A percentile compares a stretch with the other conserved stretches of the same genome.
phyloP scores from a whole-genome alignment of 1,140 invertebrate species.

The Pristionchus pacificus region DNA sequence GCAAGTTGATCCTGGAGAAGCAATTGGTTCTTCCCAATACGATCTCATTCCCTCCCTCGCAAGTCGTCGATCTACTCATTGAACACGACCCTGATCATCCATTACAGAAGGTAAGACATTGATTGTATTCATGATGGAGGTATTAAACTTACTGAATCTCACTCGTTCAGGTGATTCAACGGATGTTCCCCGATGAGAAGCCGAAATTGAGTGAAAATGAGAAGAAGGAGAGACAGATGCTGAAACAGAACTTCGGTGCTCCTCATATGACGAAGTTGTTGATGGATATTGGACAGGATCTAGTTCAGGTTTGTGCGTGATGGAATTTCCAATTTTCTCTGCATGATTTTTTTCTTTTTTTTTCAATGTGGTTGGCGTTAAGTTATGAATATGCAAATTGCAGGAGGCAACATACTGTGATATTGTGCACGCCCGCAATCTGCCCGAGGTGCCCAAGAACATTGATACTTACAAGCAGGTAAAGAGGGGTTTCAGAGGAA shows the following conservation, averaged over 20 bases:
- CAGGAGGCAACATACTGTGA: constrained; percentile 54
- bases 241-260: constrained; percentile 41
- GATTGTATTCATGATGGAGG: background rate
- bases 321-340: no score
- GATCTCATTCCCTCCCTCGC: constrained; percentile 54
- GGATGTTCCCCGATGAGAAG: constrained; percentile 51
- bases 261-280: constrained; percentile 54
- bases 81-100: constrained; percentile 46
- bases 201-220: constrained; percentile 48
- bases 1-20: constrained; percentile 55
- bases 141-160: background rate
- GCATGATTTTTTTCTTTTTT: background rate
- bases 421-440: constrained; percentile 55
- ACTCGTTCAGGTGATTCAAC: constrained; percentile 33
- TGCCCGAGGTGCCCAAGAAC: constrained; percentile 55
- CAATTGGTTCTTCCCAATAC: constrained; percentile 55
- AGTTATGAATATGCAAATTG: background rate
- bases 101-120: constrained; percentile 14
- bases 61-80: constrained; percentile 55
- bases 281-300: constrained; percentile 54
- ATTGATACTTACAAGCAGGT: constrained; percentile 56
- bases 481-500: no score
- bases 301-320: constrained; percentile 37
- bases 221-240: constrained; percentile 35
- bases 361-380: background rate